Evolutionary conservation across 1,140 invertebrate genomes (phyloP), one percentile per base, ranked within the genome.

Genomic region (Lethrus apterus): DNA sequence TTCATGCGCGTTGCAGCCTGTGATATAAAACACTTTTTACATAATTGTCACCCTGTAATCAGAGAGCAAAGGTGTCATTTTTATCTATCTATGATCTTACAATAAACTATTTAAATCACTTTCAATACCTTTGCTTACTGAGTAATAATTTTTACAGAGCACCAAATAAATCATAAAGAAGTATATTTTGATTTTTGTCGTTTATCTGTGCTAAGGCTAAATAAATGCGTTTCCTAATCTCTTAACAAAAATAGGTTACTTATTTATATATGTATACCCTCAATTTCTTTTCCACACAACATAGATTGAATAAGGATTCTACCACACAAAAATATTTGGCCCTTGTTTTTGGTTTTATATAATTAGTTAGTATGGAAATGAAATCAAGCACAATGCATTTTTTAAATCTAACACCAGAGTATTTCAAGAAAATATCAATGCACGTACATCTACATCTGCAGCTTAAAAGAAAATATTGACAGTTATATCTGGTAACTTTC

Each of bases 1-100:
- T 49, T 53, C 42, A 51, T 45, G 50, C 53, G 43, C 48, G 33
- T 38, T 53, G 49, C 50, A 60, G 53, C 51, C 52, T 51, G 55
- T 57, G 52, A 58, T 58, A 58, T 52, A 60, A 60, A 58, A 60
- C 46, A 46, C 44, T 46, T 54, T 48, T 47, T 49, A 29, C 43
- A 52, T 41, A 49, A 42, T 44, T 41, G 31, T 30, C 38, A 47
- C 33, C 48, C 46, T 48, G 46, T 41, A 33, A 48, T 48, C 29
- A 43, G 45, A 26, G 10, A 24, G 47, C 47, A 44, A 24, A 41
- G 38, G 38, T 41, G 11, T 14, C 3, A 0, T 41, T 18, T 26
- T n/a, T 26, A 8, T 47, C 45, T 47, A 30, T 47, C 34, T 47
- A 40, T 29, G 20, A n/a, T n/a, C 33, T 45, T 45, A 45, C 43